Percentiles rank a stretch among this genome's conserved stretches.
These are phyloP conservation scores for Drosophila kambysellisi DNA, from an alignment of 2,888 invertebrate species.

Conservation along the genomic window DNA sequence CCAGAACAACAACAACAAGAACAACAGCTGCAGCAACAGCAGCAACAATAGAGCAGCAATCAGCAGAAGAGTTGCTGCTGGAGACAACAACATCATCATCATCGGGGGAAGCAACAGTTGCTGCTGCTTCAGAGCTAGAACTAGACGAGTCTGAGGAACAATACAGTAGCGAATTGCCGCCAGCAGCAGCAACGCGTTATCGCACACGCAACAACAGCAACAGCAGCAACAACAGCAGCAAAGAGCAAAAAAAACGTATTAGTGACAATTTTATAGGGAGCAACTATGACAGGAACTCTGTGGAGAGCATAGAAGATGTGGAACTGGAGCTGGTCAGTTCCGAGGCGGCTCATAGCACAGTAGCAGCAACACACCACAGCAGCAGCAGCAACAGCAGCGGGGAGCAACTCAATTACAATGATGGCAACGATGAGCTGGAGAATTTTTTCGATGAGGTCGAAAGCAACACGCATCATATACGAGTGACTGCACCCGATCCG, in stretches of 20 bases:
- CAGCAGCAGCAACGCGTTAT: constrained; percentile 36
- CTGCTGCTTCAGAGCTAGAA: neutral
- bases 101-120: constrained; percentile 19
- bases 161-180: constrained; percentile 23
- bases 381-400: constrained; percentile 32
- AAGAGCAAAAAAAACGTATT: constrained; percentile 40
- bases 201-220: constrained; percentile 48
- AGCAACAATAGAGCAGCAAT: neutral
- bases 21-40: constrained; percentile 20
- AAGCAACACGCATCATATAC: constrained; percentile 57
- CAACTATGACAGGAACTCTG: constrained; percentile 55
- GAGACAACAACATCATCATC: constrained; percentile 27
- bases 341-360: constrained; percentile 17
- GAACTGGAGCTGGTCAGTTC: constrained; percentile 48
- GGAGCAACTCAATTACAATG: constrained; percentile 45
- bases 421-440: constrained; percentile 74
- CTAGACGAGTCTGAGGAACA: constrained; percentile 16
- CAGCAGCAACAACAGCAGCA: constrained; percentile 25
- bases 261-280: constrained; percentile 56
- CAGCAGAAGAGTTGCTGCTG: constrained; percentile 11
- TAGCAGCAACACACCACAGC: constrained; percentile 16
- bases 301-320: constrained; percentile 59
- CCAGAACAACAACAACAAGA: constrained; percentile 17
- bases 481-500: constrained; percentile 50
- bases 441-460: constrained; percentile 80